Conservation (phyloP, 2,888 invertebrate genomes). For the Andrena marginata region DNA sequence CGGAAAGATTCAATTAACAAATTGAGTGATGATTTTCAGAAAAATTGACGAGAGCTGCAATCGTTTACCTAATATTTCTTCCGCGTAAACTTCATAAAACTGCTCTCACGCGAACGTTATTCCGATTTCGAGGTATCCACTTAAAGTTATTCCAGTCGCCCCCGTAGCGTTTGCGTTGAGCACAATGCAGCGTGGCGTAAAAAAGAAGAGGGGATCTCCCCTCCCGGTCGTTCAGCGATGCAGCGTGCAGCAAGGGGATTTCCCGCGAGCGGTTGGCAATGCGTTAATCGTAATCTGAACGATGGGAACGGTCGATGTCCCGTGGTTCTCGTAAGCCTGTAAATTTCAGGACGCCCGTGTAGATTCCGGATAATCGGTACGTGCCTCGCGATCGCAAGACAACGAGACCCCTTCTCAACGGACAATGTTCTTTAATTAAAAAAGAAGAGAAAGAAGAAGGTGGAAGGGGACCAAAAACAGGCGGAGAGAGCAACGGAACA, state of each 20-base stretch:
- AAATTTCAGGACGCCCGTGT: neutral
- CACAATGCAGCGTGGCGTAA: constrained; percentile 1
- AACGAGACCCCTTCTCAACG: neutral
- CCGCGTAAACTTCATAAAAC: too few species aligned
- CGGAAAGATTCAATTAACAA: too few species aligned
- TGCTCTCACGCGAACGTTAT: neutral
- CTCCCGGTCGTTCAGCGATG: neutral
- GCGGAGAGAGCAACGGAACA: constrained; percentile 7
- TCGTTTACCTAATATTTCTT: too few species aligned
- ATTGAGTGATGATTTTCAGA: too few species aligned
- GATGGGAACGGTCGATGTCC: constrained; percentile 3
- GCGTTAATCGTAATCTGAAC: constrained; percentile 33
- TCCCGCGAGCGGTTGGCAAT: constrained; percentile 9
- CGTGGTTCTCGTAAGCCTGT: constrained; percentile 19
- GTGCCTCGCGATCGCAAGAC: constrained; percentile 1
- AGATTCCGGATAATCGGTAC: neutral
- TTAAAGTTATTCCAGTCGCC: neutral
- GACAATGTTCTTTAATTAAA: constrained; percentile 30
- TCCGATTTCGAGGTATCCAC: neutral
- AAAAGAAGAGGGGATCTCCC: neutral
- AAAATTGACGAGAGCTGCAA: too few species aligned
- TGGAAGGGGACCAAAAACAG: constrained; percentile 2
- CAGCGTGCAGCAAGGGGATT: neutral
- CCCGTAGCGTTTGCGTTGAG: neutral
- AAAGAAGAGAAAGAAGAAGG: neutral